These are phyloP conservation scores for Oriolus oriolus DNA, from an alignment of 2,113 vertebrate genomes.

Conservation along the genomic window DNA sequence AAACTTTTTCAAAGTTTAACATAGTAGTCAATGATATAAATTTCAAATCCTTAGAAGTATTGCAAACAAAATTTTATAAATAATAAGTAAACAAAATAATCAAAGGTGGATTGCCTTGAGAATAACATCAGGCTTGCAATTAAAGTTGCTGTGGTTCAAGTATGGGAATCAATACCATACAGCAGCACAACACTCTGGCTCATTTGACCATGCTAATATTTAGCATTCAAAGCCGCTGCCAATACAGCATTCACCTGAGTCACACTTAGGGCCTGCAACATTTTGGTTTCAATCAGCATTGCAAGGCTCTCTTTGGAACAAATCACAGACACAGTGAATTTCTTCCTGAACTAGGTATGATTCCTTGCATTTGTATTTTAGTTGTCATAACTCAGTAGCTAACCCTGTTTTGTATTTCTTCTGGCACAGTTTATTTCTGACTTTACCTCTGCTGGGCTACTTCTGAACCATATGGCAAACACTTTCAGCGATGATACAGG, in stretches of 20 bases:
- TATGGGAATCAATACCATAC: neutral
- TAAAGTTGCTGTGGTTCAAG: neutral
- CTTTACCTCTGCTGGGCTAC: neutral
- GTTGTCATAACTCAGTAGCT: neutral
- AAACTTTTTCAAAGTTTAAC: neutral
- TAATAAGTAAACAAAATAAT: neutral
- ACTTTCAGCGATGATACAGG: neutral
- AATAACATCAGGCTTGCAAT: neutral
- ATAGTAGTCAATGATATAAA: neutral
- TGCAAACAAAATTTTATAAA: neutral
- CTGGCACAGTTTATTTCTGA: neutral
- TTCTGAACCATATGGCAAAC: neutral
- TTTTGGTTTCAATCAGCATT: neutral
- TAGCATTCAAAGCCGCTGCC: neutral
- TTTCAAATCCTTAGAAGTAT: constrained; percentile 5
- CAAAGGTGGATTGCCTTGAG: neutral
- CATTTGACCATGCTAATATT: neutral
- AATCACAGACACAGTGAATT: neutral
- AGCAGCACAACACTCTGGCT: neutral
- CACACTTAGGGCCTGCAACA: neutral
- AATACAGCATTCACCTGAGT: neutral
- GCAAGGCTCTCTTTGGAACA: neutral
- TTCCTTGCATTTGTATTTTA: neutral
- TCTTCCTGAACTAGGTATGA: neutral
- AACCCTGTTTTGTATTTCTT: neutral